Evolutionary conservation across 2,888 invertebrate species (phyloP).

Genomic region (Harpalus rubripes): DNA sequence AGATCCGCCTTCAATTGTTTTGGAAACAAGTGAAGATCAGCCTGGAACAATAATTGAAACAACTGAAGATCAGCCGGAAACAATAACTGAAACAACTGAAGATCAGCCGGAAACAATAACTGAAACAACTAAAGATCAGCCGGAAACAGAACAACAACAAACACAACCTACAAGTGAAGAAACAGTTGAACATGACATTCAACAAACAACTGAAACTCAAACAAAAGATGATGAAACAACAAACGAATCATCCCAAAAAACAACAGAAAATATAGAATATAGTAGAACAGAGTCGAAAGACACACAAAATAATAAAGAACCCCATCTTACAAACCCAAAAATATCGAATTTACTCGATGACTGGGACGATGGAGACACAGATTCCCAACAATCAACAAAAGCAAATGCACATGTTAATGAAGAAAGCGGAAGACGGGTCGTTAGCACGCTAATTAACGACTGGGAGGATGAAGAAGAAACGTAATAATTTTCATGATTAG

Average conservation of each 20-base stretch:
- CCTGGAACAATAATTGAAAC: conserved; percentile 35
- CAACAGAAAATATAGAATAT: background rate
- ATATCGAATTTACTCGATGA: conserved; percentile 73
- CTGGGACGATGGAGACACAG: conserved; percentile 76
- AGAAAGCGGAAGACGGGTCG: conserved; percentile 72
- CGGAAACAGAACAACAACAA: background rate
- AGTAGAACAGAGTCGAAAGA: too few species aligned
- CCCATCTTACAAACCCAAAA: conserved; percentile 44
- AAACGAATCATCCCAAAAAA: background rate
- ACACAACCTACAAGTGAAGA: conserved; percentile 61
- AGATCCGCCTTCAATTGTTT: background rate
- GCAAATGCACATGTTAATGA: background rate
- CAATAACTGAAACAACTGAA: too few species aligned
- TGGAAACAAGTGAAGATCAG: conserved; percentile 50
- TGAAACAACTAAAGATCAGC: too few species aligned
- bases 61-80: too few species aligned
- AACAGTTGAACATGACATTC: conserved; percentile 69
- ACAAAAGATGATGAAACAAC: conserved; percentile 1
- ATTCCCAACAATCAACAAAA: conserved; percentile 75
- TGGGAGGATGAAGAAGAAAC: conserved; percentile 77
- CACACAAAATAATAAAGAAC: background rate
- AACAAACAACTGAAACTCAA: conserved; percentile 44
- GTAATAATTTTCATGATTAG: conserved; percentile 34
- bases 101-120: too few species aligned
- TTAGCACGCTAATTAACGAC: conserved; percentile 77